These are phyloP conservation scores for Lysandra coridon DNA, from an alignment of 2,888 invertebrate genomes.

Conservation along the genomic window DNA sequence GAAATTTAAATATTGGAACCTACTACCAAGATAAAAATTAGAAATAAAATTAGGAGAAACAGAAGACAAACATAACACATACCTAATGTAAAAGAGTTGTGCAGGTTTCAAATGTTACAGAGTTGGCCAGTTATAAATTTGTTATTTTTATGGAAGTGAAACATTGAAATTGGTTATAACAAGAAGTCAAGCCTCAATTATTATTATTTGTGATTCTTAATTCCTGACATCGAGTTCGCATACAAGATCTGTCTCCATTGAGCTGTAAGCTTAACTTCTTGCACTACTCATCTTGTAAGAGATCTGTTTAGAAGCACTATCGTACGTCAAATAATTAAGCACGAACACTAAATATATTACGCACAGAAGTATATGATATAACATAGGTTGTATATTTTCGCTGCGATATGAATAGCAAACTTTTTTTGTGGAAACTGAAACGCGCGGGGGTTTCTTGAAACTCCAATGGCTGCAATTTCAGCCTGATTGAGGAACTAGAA, in stretches of 20 bases:
- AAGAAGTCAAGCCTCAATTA: background rate
- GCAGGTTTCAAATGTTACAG: background rate
- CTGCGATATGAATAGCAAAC: background rate
- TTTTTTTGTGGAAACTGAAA: background rate
- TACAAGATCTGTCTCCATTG: background rate
- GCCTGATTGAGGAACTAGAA: background rate
- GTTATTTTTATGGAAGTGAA: background rate
- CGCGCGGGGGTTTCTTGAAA: background rate
- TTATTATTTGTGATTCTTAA: too few relatives aligned
- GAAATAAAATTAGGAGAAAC: background rate
- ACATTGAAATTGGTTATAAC: background rate
- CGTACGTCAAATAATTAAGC: slow-evolving; percentile 35
- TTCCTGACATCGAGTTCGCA: background rate
- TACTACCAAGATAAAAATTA: too few relatives aligned
- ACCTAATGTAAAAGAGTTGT: background rate
- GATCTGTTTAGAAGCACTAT: slow-evolving; percentile 31
- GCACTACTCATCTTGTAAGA: background rate
- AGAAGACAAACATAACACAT: background rate
- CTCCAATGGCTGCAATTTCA: background rate
- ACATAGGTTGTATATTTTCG: background rate
- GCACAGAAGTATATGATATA: background rate
- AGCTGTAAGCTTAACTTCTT: background rate
- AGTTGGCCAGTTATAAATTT: background rate
- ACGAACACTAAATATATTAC: slow-evolving; percentile 35
- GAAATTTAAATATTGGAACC: too few relatives aligned